These are phyloP conservation scores for Mesorhabditis belari DNA, from an alignment of 2,888 invertebrate species.

Conservation along the genomic window DNA sequence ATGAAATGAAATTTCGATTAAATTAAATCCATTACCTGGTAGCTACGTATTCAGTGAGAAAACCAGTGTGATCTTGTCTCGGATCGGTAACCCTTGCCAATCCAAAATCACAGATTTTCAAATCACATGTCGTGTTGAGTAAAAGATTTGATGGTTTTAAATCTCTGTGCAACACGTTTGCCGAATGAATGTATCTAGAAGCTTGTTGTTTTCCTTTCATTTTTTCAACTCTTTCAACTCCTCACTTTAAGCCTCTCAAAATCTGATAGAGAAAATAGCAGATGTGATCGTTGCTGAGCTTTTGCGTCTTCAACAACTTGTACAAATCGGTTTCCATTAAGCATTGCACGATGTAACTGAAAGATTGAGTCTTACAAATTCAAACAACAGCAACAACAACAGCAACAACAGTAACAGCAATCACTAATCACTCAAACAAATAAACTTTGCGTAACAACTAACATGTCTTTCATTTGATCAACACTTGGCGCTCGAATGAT, in stretches of 20 bases:
- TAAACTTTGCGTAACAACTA: constrained; percentile 21
- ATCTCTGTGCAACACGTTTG: constrained; percentile 96
- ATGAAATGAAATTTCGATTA: background rate
- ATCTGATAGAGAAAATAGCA: constrained; percentile 93
- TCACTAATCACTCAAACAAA: too few species aligned
- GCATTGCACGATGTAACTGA: constrained; percentile 90
- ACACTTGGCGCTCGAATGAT: constrained; percentile 88
- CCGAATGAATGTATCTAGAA: constrained; percentile 98
- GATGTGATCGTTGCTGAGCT: constrained; percentile 98
- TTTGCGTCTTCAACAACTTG: constrained; percentile 98
- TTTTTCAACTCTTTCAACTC: background rate
- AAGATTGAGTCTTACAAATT: constrained; percentile 9
- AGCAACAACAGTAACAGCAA: too few species aligned
- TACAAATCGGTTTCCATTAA: constrained; percentile 99
- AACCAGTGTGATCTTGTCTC: constrained; percentile 97
- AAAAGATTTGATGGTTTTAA: constrained; percentile 96
- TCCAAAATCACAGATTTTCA: constrained; percentile 99
- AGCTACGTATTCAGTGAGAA: constrained; percentile 98
- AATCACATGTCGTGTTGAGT: constrained; percentile 96
- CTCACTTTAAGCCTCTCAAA: background rate
- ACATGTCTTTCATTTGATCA: constrained; percentile 96
- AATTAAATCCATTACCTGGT: constrained; percentile 67
- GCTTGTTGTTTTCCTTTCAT: too few species aligned
- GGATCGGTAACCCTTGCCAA: constrained; percentile 97
- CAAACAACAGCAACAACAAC: too few species aligned